Conservation (phyloP, 2,797 vertebrate genomes). For the Clarias laeviceps region DNA sequence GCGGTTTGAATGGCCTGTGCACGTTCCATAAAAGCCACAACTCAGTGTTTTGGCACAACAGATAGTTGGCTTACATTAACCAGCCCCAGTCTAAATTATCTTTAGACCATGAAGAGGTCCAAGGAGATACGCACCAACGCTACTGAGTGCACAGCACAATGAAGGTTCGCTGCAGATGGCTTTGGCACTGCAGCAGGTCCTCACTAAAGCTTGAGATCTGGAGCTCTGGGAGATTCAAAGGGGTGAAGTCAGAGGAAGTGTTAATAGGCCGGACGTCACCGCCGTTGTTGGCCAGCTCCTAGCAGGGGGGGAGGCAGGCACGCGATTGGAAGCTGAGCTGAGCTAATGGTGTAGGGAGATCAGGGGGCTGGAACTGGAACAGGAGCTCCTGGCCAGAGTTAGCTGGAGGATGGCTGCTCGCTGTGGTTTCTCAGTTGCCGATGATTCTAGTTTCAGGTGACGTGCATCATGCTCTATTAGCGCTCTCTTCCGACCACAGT, state of each 20-base stretch:
- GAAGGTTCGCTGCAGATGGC: conserved; percentile 33
- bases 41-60: conserved; percentile 49
- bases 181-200: conserved; percentile 27
- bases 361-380: conserved; percentile 64
- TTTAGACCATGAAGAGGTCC: conserved; percentile 50
- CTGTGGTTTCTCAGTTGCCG: conserved; percentile 82
- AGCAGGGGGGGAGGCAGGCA: conserved; percentile 59
- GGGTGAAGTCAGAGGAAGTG: conserved; percentile 46
- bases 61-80: conserved; percentile 34
- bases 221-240: conserved; percentile 37
- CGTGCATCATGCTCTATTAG: conserved; percentile 87
- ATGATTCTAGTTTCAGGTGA: conserved; percentile 89
- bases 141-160: conserved; percentile 30
- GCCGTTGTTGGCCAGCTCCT: conserved; percentile 69
- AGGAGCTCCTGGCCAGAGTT: conserved; percentile 38
- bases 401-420: conserved; percentile 62
- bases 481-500: conserved; percentile 86
- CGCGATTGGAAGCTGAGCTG: conserved; percentile 68
- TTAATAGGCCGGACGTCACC: conserved; percentile 71
- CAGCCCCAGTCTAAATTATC: conserved; percentile 36
- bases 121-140: conserved; percentile 40
- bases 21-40: conserved; percentile 48
- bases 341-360: conserved; percentile 69
- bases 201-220: conserved; percentile 26
- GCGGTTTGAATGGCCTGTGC: conserved; percentile 52